Base-by-base conservation (phyloP, 2,113 vertebrate genomes). In the Pseudorectes ferrugineus region DNA sequence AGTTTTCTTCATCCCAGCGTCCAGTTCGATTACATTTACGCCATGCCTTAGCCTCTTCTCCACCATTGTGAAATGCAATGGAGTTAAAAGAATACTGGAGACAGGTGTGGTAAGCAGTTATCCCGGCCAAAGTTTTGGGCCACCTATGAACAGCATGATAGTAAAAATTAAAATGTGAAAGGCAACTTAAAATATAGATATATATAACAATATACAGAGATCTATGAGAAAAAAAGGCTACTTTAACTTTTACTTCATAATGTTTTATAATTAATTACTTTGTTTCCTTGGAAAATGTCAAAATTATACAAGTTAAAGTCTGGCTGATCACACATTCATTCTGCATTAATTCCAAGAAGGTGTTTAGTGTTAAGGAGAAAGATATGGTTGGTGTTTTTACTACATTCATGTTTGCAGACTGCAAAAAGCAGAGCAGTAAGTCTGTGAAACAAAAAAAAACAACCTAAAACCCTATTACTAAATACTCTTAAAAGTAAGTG, bases 51-150 rank as follows among this genome's bases (percentile, higher is more conserved):
- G 98, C 98, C 89, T 98, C 98, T 35, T 90, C 97, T 38, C 85
- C 95, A 0, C 90, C 86, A n/a, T 87, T 81, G 81, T 63, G 85
- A 67, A 97, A 95, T 36, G 95, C 63, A 43, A 91, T n/a, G 4
- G 92, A 96, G 90, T 96, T 98, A 87, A 98, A 98, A 23, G 98
- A 95, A 63, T 98, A 96, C 14, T 97, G 97, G 19, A 97, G 96
- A 62, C 99, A 99, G 26, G 98, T 97, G 45, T 98, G 97, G 94
- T 98, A 98, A 90, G 98, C 98, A 75, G 98, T 97, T 91, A 99
- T 97, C 38, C 99, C 99, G 3, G 98, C 98, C 83, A 99, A 93
- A 46, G 98, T 99, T 96, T 98, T 99, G 63, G 99, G 98, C 99
- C 99, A 99, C 94, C 99, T 99, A 95, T 35, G 58, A 89, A 88